Evolutionary conservation across 1,140 invertebrate species (phyloP).

Genomic region (Polypedilum pembai): DNA sequence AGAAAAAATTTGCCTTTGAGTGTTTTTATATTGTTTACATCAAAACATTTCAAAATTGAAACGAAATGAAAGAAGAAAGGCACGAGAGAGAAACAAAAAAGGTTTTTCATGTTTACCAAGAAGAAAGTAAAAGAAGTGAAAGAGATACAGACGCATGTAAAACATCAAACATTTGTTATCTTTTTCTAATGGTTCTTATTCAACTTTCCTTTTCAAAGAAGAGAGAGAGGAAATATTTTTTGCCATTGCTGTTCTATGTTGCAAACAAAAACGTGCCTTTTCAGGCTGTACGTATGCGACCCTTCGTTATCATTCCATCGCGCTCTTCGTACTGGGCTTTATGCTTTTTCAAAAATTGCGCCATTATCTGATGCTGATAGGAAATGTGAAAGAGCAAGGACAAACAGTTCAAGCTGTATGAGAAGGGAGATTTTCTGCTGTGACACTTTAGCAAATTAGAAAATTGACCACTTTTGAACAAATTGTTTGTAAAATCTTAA

Average conservation of each 20-base stretch:
- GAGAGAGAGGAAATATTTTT: neutral
- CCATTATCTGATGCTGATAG: neutral
- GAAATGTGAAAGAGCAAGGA: neutral
- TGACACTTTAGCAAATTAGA: conserved; percentile 5
- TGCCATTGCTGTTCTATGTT: neutral
- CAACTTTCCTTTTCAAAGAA: neutral
- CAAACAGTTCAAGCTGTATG: neutral
- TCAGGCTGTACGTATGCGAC: neutral
- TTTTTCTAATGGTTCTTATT: neutral
- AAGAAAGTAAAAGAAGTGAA: neutral
- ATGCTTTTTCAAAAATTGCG: neutral
- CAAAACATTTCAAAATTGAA: neutral
- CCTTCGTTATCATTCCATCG: conserved; percentile 5
- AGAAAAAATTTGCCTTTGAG: neutral
- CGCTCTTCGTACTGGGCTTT: neutral
- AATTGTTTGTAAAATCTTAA: no score
- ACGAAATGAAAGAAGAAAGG: neutral
- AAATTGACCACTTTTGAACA: neutral
- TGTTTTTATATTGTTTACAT: neutral
- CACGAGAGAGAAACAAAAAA: no score
- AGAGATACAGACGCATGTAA: neutral
- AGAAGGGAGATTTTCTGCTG: neutral
- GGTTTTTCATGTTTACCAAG: neutral
- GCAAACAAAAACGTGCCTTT: neutral
- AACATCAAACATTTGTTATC: conserved; percentile 18